Percentiles rank a stretch among this genome's conserved stretches.
Conservation (phyloP, 2,797 vertebrate species). For the Phoebastria nigripes region DNA sequence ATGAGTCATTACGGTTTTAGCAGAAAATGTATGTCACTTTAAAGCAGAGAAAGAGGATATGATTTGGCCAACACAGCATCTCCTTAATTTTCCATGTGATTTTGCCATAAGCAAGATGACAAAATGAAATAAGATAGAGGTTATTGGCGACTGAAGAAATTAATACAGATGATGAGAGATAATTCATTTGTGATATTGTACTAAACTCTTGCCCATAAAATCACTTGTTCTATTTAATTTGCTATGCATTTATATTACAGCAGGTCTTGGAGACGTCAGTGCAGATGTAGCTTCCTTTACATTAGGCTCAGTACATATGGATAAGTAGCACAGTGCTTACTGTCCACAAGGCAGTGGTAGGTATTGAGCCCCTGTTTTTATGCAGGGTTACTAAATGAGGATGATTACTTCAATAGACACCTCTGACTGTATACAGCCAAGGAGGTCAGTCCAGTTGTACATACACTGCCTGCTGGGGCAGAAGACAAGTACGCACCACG, state of each 20-base stretch:
- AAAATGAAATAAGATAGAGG: background rate
- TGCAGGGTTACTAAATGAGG: background rate
- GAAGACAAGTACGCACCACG: background rate
- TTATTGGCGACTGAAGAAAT: background rate
- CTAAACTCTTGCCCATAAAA: background rate
- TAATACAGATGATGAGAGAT: background rate
- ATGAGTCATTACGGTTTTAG: background rate
- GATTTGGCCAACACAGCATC: fast-evolving
- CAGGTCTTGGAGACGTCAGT: background rate
- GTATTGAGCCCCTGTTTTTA: background rate
- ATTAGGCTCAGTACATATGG: background rate
- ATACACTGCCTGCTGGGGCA: background rate
- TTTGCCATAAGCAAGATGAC: background rate
- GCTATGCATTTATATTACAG: background rate
- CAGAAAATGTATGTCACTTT: background rate
- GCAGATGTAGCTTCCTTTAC: background rate
- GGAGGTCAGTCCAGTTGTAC: background rate
- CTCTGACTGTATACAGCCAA: background rate
- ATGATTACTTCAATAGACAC: background rate
- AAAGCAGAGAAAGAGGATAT: background rate
- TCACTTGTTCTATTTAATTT: background rate
- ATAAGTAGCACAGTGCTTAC: background rate
- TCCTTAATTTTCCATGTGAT: background rate
- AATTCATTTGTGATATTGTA: background rate
- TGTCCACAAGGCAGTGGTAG: background rate